phyloP scores from a whole-genome alignment of 1,140 invertebrate genomes.

The Polyergus mexicanus region DNA sequence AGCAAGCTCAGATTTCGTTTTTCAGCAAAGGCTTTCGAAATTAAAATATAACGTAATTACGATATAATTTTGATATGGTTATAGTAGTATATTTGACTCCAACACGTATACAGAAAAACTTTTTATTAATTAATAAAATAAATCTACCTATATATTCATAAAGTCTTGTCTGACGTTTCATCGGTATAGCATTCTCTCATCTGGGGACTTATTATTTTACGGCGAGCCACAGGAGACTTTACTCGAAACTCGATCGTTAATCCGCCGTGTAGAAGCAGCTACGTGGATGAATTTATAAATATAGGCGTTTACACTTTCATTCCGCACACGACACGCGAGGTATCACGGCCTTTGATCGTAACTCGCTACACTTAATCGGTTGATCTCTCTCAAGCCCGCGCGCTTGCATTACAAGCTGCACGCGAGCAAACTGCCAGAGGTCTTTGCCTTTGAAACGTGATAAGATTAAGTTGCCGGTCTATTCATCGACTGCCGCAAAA shows the following conservation, averaged over 20 bases:
- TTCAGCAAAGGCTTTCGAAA: background rate
- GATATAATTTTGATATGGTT: too few species aligned
- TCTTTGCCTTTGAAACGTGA: constrained; percentile 64
- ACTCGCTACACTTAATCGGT: constrained; percentile 73
- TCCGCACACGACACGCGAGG: constrained; percentile 59
- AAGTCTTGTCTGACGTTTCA: background rate
- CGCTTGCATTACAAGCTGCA: constrained; percentile 71
- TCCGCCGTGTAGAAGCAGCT: constrained; percentile 57
- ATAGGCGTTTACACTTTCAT: constrained; percentile 64
- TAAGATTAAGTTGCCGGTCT: constrained; percentile 64
- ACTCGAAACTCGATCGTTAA: constrained; percentile 71
- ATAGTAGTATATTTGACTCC: too few species aligned
- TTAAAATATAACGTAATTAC: too few species aligned
- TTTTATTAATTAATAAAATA: constrained; percentile 1
- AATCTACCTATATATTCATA: constrained; percentile 1
- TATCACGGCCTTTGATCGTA: constrained; percentile 70
- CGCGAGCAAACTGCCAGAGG: constrained; percentile 58
- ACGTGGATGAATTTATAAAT: constrained; percentile 63
- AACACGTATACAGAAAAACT: background rate
- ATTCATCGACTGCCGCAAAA: constrained; percentile 52
- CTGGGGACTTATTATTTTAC: constrained; percentile 40
- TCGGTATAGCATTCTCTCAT: background rate
- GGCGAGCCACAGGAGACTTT: constrained; percentile 61
- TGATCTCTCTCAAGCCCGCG: constrained; percentile 70
- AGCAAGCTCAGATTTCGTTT: too few species aligned